Evolutionary conservation across 2,797 vertebrate genomes (phyloP).

Genomic region (Carapus acus): DNA sequence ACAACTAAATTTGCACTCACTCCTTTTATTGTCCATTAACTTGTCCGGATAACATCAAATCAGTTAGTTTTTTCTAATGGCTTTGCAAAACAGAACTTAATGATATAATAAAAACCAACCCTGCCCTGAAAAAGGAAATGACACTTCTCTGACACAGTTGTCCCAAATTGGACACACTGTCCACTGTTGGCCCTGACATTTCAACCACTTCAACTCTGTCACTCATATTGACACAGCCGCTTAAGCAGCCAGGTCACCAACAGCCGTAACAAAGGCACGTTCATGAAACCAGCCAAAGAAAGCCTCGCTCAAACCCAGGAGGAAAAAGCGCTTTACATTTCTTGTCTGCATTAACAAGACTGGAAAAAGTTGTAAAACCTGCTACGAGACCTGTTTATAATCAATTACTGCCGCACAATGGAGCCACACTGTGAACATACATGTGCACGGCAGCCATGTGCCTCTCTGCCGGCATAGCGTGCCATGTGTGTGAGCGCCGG

Average conservation of each 20-base stretch:
- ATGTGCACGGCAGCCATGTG: conserved; percentile 52
- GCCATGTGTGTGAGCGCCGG: conserved; percentile 42
- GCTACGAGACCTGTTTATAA: conserved; percentile 64
- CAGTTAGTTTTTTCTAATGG: not conserved
- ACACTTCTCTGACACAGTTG: conserved; percentile 14
- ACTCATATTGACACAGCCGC: conserved; percentile 70
- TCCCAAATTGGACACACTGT: conserved; percentile 49
- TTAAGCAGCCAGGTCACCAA: conserved; percentile 49
- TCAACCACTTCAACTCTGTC: conserved; percentile 64
- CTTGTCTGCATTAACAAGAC: conserved; percentile 65
- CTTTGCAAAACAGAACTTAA: conserved; percentile 13
- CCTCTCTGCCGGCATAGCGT: conserved; percentile 32
- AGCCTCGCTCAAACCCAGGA: conserved; percentile 44
- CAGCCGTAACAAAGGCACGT: conserved; percentile 67
- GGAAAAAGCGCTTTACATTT: conserved; percentile 60
- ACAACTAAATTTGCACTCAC: conserved; percentile 44
- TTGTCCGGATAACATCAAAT: not conserved
- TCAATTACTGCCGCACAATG: conserved; percentile 58
- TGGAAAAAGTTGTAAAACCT: conserved; percentile 67
- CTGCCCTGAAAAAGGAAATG: conserved; percentile 26
- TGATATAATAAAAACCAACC: conserved; percentile 20
- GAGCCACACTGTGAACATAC: conserved; percentile 48
- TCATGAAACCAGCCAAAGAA: conserved; percentile 58
- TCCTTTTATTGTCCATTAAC: too few species aligned
- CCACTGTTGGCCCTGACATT: conserved; percentile 55